A percentile compares a stretch with the other conserved stretches of the same genome.
phyloP scores from a whole-genome alignment of 2,797 vertebrate species.

The Nannoperca obscura region DNA sequence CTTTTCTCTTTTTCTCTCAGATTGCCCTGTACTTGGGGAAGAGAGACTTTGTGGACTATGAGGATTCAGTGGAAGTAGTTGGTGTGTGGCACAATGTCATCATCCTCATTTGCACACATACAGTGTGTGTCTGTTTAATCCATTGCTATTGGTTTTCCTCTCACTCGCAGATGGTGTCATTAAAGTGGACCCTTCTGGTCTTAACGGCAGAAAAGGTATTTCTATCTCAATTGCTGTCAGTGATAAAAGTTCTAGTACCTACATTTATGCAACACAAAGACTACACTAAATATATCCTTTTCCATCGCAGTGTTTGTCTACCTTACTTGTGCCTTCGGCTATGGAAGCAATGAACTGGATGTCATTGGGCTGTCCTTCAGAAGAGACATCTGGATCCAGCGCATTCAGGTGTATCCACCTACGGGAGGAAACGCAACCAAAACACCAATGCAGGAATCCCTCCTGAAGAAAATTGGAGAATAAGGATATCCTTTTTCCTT shows the following conservation, averaged over 20 bases:
- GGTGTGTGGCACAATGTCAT: constrained; percentile 77
- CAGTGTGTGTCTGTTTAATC: background rate
- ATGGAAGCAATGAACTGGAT: constrained; percentile 92
- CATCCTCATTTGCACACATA: constrained; percentile 6
- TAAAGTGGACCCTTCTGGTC: constrained; percentile 89
- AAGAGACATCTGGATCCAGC: constrained; percentile 90
- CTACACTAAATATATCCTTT: background rate
- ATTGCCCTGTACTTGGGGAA: constrained; percentile 91
- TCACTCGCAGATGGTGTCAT: constrained; percentile 87
- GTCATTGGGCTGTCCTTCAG: constrained; percentile 92
- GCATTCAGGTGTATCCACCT: constrained; percentile 87
- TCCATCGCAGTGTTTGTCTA: constrained; percentile 87
- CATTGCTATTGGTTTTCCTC: constrained; percentile 22
- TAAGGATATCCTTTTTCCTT: constrained; percentile 90
- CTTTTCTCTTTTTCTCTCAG: constrained; percentile 74
- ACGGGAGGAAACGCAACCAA: constrained; percentile 72
- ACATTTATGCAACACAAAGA: background rate
- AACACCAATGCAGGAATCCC: constrained; percentile 86
- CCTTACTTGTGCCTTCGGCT: constrained; percentile 91
- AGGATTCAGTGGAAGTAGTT: constrained; percentile 89
- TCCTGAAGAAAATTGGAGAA: constrained; percentile 89
- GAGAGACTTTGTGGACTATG: constrained; percentile 92
- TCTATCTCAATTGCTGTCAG: background rate
- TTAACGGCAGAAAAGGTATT: constrained; percentile 91
- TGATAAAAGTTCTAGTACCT: background rate